Evolutionary conservation across 2,113 vertebrate genomes (phyloP).

Genomic region (Clarias magur): DNA sequence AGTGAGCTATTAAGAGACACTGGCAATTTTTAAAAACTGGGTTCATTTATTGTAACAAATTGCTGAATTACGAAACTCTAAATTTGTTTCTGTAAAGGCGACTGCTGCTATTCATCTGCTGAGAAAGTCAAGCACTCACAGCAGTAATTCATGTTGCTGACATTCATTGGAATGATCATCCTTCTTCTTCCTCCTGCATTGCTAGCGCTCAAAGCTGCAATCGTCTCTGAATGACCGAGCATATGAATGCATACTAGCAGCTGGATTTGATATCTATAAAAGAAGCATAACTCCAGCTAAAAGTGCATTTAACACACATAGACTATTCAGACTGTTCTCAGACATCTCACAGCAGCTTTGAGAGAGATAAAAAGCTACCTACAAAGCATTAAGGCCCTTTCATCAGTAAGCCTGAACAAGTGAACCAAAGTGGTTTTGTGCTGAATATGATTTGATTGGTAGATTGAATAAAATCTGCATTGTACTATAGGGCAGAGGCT

Average conservation of each 20-base stretch:
- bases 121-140: not conserved
- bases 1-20: not conserved
- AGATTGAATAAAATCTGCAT: conserved; percentile 29
- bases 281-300: not conserved
- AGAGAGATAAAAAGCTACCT: conserved; percentile 9
- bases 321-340: conserved; percentile 18
- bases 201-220: conserved; percentile 15
- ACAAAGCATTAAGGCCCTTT: conserved; percentile 27
- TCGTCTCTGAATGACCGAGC: not conserved
- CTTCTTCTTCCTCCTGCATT: conserved; percentile 5
- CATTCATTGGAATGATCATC: conserved; percentile 34
- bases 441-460: conserved; percentile 46
- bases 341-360: conserved; percentile 1
- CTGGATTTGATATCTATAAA: not conserved
- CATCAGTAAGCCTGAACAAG: conserved; percentile 1
- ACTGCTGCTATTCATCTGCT: conserved; percentile 4
- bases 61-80: not conserved
- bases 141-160: conserved; percentile 19
- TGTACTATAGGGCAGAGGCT: conserved; percentile 49
- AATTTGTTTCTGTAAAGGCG: not conserved
- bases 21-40: not conserved
- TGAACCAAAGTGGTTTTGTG: conserved; percentile 31
- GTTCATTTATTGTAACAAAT: not conserved
- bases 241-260: conserved; percentile 36
- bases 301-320: not conserved